Conservation (phyloP, 2,888 invertebrate species). For the Aporophyla nigra region DNA sequence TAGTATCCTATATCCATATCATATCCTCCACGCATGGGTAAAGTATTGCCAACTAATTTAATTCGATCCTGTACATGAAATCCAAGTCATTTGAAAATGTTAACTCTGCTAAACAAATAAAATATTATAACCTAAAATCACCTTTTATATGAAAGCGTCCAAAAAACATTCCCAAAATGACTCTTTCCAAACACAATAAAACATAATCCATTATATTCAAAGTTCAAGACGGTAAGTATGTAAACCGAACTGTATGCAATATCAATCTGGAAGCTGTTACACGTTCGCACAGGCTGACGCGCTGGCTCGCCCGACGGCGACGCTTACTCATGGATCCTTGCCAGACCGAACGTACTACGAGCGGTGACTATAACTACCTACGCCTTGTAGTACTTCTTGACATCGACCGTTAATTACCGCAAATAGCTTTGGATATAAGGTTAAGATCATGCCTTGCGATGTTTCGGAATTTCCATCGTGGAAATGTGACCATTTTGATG, state of each 20-base stretch:
- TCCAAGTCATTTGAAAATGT: background rate
- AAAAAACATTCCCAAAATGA: background rate
- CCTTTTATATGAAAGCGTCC: no score
- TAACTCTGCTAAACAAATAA: background rate
- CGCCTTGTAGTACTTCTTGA: constrained; percentile 46
- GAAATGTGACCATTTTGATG: background rate
- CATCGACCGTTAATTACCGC: constrained; percentile 63
- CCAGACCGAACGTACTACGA: constrained; percentile 76
- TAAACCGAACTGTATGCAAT: constrained; percentile 63
- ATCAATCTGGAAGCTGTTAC: constrained; percentile 70
- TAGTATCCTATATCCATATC: no score
- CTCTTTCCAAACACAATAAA: constrained; percentile 8
- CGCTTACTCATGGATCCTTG: constrained; percentile 83
- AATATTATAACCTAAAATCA: background rate
- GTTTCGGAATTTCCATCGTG: background rate
- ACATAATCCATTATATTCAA: constrained; percentile 38
- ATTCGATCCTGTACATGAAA: background rate
- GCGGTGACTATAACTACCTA: constrained; percentile 59
- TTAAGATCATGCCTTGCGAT: constrained; percentile 42
- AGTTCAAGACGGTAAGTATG: constrained; percentile 54
- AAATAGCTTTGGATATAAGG: constrained; percentile 50
- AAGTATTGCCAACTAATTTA: no score
- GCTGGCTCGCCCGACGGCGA: constrained; percentile 69
- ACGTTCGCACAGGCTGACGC: constrained; percentile 80
- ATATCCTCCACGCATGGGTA: no score